Base-by-base conservation (phyloP, 1,140 invertebrate genomes). In the Coenobita brevimanus region DNA sequence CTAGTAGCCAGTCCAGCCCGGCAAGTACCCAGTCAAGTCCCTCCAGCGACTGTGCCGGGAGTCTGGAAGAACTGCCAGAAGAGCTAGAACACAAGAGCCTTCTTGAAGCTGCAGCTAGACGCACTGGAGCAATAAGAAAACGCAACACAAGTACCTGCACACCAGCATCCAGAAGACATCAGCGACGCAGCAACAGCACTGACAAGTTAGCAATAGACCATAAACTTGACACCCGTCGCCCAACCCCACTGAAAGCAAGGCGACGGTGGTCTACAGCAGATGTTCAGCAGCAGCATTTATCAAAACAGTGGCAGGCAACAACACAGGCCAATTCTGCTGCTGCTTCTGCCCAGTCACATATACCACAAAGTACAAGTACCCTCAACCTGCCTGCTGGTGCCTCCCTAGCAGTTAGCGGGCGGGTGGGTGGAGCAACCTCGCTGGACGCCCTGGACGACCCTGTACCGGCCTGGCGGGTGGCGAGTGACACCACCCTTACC, bases 391-490 rank as follows among this genome's bases (percentile, higher is more conserved):
- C 75, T 8, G 13, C 30, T 24, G n/a, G 62, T 27, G 50, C 13
- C 50, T 75, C 30, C 24, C 38, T 17, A 41, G 71, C 36, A 10
- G 76, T 21, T 8, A 41, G 21, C 0, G 82, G 50, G 8, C 17
- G 82, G 50, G 60, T 69, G 24, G 84, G 75, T 17, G 84, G 60
- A 3, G 64, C 75, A 13, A 57, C 54, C 41, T 80, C 84, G 3
- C 75, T 80, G 27, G 84, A 87, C 27, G 76, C 84, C 84, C 62
- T 87, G 17, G 84, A 87, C 33, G 84, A 87, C 60, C 84, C 84
- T n/a, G 60, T 80, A n/a, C 84, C 84, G 0, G 76, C 84, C 15
- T 87, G 71, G 76, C 8, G 84, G 75, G 75, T 80, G 46, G 84
- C 76, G 8, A 60, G 75, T 30, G 75, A 80, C n/a, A 30, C 50